Evolutionary conservation across 2,113 vertebrate species (phyloP).

Genomic region (Tricholaema leucomelas): DNA sequence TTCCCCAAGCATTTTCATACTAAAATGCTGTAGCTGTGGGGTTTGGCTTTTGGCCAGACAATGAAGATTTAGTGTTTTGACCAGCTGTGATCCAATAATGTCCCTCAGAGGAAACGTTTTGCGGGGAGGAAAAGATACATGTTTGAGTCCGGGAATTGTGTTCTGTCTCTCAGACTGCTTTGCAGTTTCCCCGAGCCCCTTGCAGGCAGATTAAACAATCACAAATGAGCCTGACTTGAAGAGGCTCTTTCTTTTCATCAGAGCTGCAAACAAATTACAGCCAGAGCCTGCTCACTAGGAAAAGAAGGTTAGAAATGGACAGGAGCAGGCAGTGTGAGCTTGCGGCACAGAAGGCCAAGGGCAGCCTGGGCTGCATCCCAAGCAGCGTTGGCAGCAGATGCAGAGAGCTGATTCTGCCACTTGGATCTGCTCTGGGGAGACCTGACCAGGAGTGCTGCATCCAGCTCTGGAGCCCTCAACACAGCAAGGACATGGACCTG

Average conservation of each 20-base stretch:
- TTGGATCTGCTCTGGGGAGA: too few species aligned
- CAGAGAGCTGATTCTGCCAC: too few species aligned
- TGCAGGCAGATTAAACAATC: slow-evolving; percentile 43
- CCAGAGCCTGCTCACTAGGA: not conserved
- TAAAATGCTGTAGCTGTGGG: slow-evolving; percentile 61
- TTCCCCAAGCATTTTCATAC: slow-evolving; percentile 47
- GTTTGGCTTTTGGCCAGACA: slow-evolving; percentile 68
- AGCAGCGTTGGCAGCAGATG: too few species aligned
- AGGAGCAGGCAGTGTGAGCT: too few species aligned
- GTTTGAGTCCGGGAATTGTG: slow-evolving; percentile 51
- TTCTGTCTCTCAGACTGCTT: slow-evolving; percentile 31
- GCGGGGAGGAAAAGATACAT: slow-evolving; percentile 59
- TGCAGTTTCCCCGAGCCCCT: slow-evolving; percentile 13
- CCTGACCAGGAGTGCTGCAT: too few species aligned
- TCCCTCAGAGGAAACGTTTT: slow-evolving; percentile 70
- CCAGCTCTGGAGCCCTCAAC: too few species aligned
- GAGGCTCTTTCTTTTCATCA: not conserved
- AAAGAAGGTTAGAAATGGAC: not conserved
- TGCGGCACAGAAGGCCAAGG: too few species aligned
- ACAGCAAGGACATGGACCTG: too few species aligned
- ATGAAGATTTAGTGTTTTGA: slow-evolving; percentile 73
- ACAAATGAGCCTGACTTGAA: not conserved
- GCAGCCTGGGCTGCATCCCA: too few species aligned
- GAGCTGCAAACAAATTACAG: not conserved
- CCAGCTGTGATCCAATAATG: slow-evolving; percentile 74